phyloP scores from a whole-genome alignment of 2,797 vertebrate species.

The Alauda arvensis region DNA sequence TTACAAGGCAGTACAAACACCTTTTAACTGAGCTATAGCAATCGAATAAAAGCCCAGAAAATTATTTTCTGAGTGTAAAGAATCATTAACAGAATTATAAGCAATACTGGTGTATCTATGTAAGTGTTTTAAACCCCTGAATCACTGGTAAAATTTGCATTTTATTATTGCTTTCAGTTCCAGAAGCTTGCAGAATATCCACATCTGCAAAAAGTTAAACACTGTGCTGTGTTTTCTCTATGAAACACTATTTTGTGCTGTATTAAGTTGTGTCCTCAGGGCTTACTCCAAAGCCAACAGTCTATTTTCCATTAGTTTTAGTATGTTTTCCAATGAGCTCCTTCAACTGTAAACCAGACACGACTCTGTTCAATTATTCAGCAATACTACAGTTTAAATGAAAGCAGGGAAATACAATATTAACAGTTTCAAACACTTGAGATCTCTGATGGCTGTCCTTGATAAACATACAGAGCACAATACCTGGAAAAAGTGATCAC shows the following conservation, averaged over 20 bases:
- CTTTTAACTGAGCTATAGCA: not conserved
- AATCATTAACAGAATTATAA: not conserved
- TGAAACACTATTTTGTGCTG: not conserved
- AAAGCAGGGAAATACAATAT: not conserved
- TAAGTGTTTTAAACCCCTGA: not conserved
- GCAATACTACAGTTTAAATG: not conserved
- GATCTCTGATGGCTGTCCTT: not conserved
- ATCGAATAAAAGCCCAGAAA: not conserved
- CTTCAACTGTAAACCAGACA: slow-evolving; percentile 2
- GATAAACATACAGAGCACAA: not conserved
- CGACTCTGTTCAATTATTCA: slow-evolving; percentile 12
- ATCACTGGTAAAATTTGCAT: not conserved
- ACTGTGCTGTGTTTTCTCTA: not conserved
- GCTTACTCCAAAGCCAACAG: slow-evolving; percentile 18
- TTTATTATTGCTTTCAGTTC: not conserved
- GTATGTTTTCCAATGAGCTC: not conserved
- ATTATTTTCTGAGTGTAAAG: not conserved
- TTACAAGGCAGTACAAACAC: not conserved
- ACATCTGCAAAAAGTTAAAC: not conserved
- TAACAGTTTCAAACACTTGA: not conserved
- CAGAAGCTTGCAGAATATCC: not conserved
- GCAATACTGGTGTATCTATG: not conserved
- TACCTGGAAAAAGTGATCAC: not conserved
- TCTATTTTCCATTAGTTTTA: slow-evolving; percentile 19
- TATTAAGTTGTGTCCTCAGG: slow-evolving; percentile 6